These are phyloP conservation scores for Boulengeromyrus knoepffleri DNA, from an alignment of 2,113 vertebrate species.

Conservation along the genomic window DNA sequence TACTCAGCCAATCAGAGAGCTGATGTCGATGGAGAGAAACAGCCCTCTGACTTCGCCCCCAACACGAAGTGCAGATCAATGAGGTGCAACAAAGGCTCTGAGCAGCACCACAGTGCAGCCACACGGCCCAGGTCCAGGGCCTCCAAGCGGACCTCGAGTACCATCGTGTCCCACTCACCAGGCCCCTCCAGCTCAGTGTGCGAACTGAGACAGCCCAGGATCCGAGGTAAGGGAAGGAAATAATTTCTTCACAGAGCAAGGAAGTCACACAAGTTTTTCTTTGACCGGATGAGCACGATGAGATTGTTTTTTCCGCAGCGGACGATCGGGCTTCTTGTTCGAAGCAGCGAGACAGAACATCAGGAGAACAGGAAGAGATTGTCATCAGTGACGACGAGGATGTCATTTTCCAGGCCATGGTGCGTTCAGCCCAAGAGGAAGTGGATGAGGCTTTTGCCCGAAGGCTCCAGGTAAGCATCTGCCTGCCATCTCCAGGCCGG, in stretches of 20 bases:
- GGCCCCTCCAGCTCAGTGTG: not conserved
- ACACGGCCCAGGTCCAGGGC: not conserved
- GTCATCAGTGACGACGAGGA: conserved; percentile 58
- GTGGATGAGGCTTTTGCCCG: conserved; percentile 59
- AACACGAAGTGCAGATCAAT: not conserved
- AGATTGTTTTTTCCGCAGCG: not conserved
- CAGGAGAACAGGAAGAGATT: conserved; percentile 34
- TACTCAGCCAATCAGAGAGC: not conserved
- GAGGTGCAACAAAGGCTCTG: not conserved
- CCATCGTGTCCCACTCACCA: not conserved
- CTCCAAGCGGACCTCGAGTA: not conserved
- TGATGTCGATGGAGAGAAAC: conserved; percentile 5
- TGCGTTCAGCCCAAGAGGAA: conserved; percentile 50
- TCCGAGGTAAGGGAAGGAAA: not conserved
- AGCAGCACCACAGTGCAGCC: not conserved
- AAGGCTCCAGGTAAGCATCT: conserved; percentile 54
- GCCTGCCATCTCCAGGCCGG: not conserved
- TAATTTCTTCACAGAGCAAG: not conserved
- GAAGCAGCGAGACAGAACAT: conserved; percentile 15
- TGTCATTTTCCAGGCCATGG: conserved; percentile 28
- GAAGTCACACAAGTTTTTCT: not conserved
- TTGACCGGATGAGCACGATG: not conserved
- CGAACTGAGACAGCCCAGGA: not conserved
- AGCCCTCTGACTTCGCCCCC: not conserved
- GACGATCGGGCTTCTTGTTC: not conserved